phyloP scores from a whole-genome alignment of 2,888 invertebrate species.

The Aethes cnicana region DNA sequence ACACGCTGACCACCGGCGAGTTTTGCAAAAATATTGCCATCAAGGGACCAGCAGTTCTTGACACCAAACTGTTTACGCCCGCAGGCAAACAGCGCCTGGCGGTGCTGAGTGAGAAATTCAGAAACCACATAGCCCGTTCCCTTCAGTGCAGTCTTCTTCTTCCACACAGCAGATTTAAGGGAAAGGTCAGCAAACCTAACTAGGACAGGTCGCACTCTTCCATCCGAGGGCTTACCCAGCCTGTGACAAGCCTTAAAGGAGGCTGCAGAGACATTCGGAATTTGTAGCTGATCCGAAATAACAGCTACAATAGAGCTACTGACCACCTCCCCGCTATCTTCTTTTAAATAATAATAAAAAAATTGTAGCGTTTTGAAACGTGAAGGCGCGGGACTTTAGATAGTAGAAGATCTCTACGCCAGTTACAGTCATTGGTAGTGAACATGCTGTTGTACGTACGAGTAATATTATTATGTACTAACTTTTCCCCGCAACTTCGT shows the following conservation, averaged over 20 bases:
- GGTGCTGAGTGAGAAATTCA: not conserved
- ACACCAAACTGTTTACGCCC: not conserved
- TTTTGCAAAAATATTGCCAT: not conserved
- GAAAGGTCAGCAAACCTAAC: not conserved
- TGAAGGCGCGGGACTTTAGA: too few relatives aligned
- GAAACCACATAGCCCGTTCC: not conserved
- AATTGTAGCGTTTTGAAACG: too few relatives aligned
- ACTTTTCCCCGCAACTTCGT: too few relatives aligned
- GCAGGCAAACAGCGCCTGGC: not conserved
- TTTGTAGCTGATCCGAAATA: not conserved
- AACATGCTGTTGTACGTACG: too few relatives aligned
- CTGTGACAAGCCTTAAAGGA: not conserved
- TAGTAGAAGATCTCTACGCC: too few relatives aligned
- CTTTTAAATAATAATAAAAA: too few relatives aligned
- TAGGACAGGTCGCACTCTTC: not conserved
- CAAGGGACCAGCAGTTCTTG: not conserved
- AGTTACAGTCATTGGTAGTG: too few relatives aligned
- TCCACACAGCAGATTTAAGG: not conserved
- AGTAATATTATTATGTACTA: too few relatives aligned
- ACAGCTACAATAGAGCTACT: not conserved
- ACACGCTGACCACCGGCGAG: not conserved
- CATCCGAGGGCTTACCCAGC: not conserved
- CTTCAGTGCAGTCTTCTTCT: not conserved
- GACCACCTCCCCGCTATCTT: not conserved
- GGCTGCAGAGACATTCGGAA: conserved; percentile 20